phyloP scores from a whole-genome alignment of 2,888 invertebrate species.

The Dasysyrphus tricinctus region DNA sequence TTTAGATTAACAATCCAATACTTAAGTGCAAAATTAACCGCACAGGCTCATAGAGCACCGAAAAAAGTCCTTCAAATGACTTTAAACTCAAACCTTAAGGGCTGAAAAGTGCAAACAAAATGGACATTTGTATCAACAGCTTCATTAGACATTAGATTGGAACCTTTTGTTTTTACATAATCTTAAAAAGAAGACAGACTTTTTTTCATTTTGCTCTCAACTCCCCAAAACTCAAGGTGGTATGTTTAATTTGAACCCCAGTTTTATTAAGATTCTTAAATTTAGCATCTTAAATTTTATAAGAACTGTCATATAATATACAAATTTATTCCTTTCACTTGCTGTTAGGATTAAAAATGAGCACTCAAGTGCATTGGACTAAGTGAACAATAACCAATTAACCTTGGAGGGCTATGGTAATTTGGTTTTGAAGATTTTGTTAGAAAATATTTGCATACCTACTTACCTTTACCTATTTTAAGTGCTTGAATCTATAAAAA shows the following conservation, averaged over 20 bases:
- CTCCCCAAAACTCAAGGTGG: no score
- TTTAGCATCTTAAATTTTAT: not conserved
- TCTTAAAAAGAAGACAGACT: no score
- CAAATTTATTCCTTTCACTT: conserved; percentile 6
- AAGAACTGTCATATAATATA: not conserved
- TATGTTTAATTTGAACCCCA: not conserved
- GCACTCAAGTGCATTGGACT: conserved; percentile 29
- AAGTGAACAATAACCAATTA: conserved; percentile 1
- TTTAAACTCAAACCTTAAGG: no score
- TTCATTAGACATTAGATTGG: no score
- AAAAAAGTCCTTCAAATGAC: no score
- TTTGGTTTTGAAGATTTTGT: not conserved
- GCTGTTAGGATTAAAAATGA: not conserved
- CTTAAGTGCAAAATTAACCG: conserved; percentile 2
- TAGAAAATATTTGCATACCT: conserved; percentile 4
- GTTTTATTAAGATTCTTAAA: not conserved
- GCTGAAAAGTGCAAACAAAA: no score
- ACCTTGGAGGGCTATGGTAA: not conserved
- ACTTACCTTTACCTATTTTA: not conserved
- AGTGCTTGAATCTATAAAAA: not conserved
- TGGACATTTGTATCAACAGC: no score
- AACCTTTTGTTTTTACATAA: no score
- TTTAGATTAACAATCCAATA: not conserved
- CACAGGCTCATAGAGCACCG: no score
- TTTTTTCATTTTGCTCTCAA: no score